These are phyloP conservation scores for Schizopygopsis pylzovi DNA, from an alignment of 2,797 vertebrate species.

Conservation along the genomic window DNA sequence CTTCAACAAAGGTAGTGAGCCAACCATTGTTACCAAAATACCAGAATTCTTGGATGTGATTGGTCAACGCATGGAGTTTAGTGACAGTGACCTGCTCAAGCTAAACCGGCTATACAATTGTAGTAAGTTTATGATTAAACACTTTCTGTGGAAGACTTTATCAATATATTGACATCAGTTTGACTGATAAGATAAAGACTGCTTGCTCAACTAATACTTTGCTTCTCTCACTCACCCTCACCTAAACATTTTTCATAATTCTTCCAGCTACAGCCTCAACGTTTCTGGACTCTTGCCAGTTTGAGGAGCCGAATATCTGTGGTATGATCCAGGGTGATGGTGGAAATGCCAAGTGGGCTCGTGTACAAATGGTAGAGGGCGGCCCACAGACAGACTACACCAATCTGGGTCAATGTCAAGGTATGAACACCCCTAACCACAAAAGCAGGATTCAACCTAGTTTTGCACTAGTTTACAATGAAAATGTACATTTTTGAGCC, in stretches of 20 bases:
- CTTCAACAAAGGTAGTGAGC: constrained; percentile 78
- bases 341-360: constrained; percentile 78
- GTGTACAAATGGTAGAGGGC: constrained; percentile 60
- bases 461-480: background rate
- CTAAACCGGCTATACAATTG: constrained; percentile 89
- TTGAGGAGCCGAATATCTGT: constrained; percentile 88
- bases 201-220: background rate
- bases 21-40: constrained; percentile 88
- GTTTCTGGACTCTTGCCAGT: constrained; percentile 88
- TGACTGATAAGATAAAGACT: background rate
- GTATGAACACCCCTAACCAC: constrained; percentile 55
- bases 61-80: constrained; percentile 91
- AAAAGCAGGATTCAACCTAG: background rate
- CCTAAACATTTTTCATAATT: background rate
- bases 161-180: background rate
- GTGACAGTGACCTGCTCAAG: constrained; percentile 83
- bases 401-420: constrained; percentile 82
- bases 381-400: constrained; percentile 84
- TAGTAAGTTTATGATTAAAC: constrained; percentile 76
- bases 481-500: constrained; percentile 15
- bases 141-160: background rate
- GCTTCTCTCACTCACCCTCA: background rate
- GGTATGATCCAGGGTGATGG: constrained; percentile 87
- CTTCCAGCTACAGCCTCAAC: constrained; percentile 73
- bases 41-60: constrained; percentile 84